Evolutionary conservation across 1,140 invertebrate species (phyloP).

Genomic region (Oncopeltus fasciatus): DNA sequence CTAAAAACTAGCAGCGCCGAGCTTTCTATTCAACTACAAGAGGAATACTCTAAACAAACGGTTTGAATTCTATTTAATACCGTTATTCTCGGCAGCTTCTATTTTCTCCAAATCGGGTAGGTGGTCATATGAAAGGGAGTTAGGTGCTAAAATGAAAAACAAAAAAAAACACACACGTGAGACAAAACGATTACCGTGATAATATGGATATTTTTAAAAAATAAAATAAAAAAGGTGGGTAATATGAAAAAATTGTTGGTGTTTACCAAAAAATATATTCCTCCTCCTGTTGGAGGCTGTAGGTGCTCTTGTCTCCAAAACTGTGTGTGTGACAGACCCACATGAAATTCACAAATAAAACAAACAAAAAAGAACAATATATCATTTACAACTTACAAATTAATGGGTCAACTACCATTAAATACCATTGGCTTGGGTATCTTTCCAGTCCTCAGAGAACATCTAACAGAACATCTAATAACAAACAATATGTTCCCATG

Average conservation of each 20-base stretch:
- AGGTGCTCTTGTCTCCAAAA: not conserved
- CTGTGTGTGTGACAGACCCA: constrained; percentile 17
- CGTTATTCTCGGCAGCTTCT: constrained; percentile 25
- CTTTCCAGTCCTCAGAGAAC: too few species aligned
- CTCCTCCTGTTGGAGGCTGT: constrained; percentile 5
- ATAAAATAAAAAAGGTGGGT: not conserved
- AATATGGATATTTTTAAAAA: constrained; percentile 8
- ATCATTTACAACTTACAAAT: not conserved
- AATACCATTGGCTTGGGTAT: not conserved
- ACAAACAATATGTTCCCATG: too few species aligned
- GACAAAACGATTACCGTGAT: constrained; percentile 5
- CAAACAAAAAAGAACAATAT: not conserved
- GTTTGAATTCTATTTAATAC: constrained; percentile 19
- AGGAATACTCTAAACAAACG: constrained; percentile 15
- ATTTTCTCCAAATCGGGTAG: constrained; percentile 27
- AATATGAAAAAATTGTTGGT: constrained; percentile 8
- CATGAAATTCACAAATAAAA: constrained; percentile 13
- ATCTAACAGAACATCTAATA: too few species aligned
- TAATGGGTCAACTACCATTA: not conserved
- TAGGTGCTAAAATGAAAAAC: constrained; percentile 25
- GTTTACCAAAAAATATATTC: constrained; percentile 17
- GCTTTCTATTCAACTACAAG: constrained; percentile 5
- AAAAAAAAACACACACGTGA: constrained; percentile 20
- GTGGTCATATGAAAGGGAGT: constrained; percentile 25
- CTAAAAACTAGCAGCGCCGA: not conserved